A percentile compares a stretch with the other conserved stretches of the same genome.
phyloP scores from a whole-genome alignment of 2,113 vertebrate species.

The Pagrus major region DNA sequence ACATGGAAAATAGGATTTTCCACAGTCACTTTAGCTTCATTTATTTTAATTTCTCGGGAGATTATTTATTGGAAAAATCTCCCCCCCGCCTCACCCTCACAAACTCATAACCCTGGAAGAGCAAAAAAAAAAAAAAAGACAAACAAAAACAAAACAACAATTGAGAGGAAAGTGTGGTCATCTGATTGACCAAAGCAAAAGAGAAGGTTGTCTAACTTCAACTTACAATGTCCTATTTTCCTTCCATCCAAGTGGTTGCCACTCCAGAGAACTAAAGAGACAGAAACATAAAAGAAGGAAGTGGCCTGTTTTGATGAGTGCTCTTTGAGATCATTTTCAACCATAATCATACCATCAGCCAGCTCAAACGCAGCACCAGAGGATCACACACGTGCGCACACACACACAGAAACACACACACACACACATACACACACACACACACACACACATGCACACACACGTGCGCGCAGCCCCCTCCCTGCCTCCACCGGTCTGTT shows the following conservation, averaged over 20 bases:
- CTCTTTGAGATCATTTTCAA: slow-evolving; percentile 83
- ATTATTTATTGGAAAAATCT: slow-evolving; percentile 50
- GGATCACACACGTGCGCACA: slow-evolving; percentile 16
- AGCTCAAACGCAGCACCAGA: slow-evolving; percentile 48
- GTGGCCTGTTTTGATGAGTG: slow-evolving; percentile 82
- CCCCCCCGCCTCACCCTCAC: slow-evolving; percentile 23
- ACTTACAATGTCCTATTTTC: slow-evolving; percentile 88
- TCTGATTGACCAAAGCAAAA: slow-evolving; percentile 79
- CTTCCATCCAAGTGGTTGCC: slow-evolving; percentile 86
- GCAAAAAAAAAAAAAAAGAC: too few species aligned
- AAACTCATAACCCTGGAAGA: slow-evolving; percentile 50
- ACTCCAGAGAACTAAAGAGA: slow-evolving; percentile 87
- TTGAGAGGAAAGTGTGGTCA: slow-evolving; percentile 65
- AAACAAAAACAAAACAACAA: too few species aligned
- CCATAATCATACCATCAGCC: slow-evolving; percentile 72
- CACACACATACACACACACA: slow-evolving; percentile 34
- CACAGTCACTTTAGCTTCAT: slow-evolving; percentile 60
- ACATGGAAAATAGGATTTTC: slow-evolving; percentile 71
- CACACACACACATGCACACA: slow-evolving; percentile 31
- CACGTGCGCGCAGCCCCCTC: slow-evolving; percentile 60
- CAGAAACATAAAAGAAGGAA: slow-evolving; percentile 85
- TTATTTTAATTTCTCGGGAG: slow-evolving; percentile 53
- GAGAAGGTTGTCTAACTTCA: slow-evolving; percentile 78
- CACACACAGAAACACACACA: slow-evolving; percentile 10
- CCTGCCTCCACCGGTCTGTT: slow-evolving; percentile 79